phyloP scores from a whole-genome alignment of 2,888 invertebrate species.

The Melolontha melolontha region DNA sequence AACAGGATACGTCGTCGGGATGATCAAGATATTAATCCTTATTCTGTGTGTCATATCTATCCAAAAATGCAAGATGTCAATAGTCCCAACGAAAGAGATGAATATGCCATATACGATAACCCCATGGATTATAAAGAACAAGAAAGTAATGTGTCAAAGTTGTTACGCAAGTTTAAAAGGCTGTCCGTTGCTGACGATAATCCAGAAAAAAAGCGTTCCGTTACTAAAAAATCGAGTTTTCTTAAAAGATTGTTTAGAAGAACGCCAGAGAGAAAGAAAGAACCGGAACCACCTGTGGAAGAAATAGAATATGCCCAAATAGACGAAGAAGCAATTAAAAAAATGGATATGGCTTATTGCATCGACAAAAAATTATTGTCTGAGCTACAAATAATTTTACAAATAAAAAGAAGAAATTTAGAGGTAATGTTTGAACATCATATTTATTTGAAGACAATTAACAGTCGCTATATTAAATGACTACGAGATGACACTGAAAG shows the following conservation, averaged over 20 bases:
- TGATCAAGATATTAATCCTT: conserved; percentile 37
- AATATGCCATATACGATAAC: conserved; percentile 34
- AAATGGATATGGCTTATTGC: conserved; percentile 36
- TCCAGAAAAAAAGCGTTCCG: not conserved
- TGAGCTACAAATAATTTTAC: conserved; percentile 57
- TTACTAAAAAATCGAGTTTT: conserved; percentile 43
- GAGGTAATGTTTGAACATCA: conserved; percentile 49
- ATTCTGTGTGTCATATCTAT: conserved; percentile 40
- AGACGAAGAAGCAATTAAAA: conserved; percentile 43
- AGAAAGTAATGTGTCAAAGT: not conserved
- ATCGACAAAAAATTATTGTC: conserved; percentile 54
- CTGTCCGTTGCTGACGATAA: not conserved
- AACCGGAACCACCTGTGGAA: conserved; percentile 44
- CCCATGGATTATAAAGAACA: conserved; percentile 15
- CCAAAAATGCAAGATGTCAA: conserved; percentile 15
- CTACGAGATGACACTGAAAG: no score
- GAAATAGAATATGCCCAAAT: conserved; percentile 53
- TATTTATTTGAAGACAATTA: not conserved
- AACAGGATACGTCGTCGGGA: conserved; percentile 27
- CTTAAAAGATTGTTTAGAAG: conserved; percentile 42
- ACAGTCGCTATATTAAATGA: no score
- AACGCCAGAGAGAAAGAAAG: conserved; percentile 12
- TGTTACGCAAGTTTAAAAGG: conserved; percentile 19
- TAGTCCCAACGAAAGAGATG: not conserved
- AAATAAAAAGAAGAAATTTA: conserved; percentile 53